Conservation (phyloP, 1,140 invertebrate genomes). For the Capitella teleta region DNA sequence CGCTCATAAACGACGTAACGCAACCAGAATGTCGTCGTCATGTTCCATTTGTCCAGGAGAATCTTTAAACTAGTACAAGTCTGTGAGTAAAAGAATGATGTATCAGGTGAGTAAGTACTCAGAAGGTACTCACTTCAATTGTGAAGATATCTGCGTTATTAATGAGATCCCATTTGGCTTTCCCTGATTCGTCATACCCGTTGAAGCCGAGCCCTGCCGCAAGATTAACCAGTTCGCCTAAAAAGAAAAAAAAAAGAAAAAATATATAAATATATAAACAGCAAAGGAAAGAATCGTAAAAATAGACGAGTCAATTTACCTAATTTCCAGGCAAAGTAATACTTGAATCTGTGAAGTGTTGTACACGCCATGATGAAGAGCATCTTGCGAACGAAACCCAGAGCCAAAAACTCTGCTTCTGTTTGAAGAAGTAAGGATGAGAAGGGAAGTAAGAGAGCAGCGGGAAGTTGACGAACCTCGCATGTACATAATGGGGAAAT, state of each 20-base stretch:
- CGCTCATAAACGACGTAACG: slow-evolving; percentile 76
- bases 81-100: slow-evolving; percentile 36
- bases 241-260: slow-evolving; percentile 16
- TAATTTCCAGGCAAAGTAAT: slow-evolving; percentile 92
- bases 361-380: slow-evolving; percentile 55
- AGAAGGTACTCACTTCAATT: slow-evolving; percentile 64
- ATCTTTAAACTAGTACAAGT: slow-evolving; percentile 65
- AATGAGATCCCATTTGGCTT: slow-evolving; percentile 68
- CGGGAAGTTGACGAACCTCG: no score
- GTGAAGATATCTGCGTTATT: slow-evolving; percentile 79
- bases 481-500: no score
- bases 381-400: no score
- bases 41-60: slow-evolving; percentile 81
- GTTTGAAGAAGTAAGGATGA: no score
- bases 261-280: not conserved
- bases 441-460: no score
- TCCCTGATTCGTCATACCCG: slow-evolving; percentile 63
- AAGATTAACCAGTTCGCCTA: slow-evolving; percentile 84
- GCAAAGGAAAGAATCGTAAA: no score
- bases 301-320: no score
- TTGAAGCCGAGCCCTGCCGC: slow-evolving; percentile 84
- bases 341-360: slow-evolving; percentile 66
- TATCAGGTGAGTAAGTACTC: not conserved
- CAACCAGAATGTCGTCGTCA: slow-evolving; percentile 80
- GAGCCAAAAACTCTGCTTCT: no score